A percentile compares a stretch with the other conserved stretches of the same genome.
Evolutionary conservation across 1,140 invertebrate genomes (phyloP).

Genomic region (Oryctes rhinoceros): DNA sequence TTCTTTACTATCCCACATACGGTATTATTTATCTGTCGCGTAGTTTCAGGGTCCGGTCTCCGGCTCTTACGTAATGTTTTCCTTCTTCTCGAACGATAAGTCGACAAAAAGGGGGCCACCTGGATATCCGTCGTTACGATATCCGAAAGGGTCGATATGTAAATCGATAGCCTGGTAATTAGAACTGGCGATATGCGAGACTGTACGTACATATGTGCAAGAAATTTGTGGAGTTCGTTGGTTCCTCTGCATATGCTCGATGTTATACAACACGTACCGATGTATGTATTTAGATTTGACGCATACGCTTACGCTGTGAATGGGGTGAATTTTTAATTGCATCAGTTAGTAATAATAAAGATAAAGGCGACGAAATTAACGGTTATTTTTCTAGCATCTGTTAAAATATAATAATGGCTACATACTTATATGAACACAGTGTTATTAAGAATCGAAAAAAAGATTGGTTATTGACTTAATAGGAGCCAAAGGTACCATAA

Average conservation of each 20-base stretch:
- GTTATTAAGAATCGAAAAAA: no score
- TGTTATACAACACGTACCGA: neutral
- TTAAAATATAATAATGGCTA: neutral
- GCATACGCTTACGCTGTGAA: neutral
- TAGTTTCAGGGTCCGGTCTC: neutral
- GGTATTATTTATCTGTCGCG: neutral
- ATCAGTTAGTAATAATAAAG: slow-evolving; percentile 22
- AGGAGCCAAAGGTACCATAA: no score
- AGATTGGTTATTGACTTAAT: no score
- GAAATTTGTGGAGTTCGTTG: no score
- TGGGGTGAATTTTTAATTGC: slow-evolving; percentile 22
- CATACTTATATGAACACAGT: no score
- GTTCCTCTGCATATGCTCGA: no score
- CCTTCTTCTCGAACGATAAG: neutral
- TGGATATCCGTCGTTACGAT: slow-evolving; percentile 9
- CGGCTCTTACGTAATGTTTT: neutral
- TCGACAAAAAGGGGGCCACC: neutral
- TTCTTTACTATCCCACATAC: neutral
- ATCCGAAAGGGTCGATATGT: slow-evolving; percentile 17
- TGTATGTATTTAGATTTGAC: neutral
- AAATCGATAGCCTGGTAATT: neutral
- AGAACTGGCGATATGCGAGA: neutral
- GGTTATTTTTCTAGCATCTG: neutral
- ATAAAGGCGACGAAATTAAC: slow-evolving; percentile 12
- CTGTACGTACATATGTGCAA: neutral